Evolutionary conservation across 1,140 invertebrate genomes (phyloP).

Genomic region (Drosophila erecta): DNA sequence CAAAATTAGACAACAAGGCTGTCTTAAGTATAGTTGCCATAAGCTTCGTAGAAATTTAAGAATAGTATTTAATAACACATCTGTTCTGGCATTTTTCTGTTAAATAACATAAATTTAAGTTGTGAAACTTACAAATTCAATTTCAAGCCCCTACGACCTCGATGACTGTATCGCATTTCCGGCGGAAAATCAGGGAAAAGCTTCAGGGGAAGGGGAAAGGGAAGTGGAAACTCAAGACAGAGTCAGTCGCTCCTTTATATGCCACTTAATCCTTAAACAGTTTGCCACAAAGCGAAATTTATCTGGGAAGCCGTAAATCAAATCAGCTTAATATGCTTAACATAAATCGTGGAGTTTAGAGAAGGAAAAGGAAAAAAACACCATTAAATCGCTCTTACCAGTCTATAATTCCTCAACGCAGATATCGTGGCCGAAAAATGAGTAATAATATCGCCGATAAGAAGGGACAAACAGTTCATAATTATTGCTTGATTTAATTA

Average conservation of each 20-base stretch:
- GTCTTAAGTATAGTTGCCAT: background rate
- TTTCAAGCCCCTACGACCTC: conserved; percentile 57
- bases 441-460: conserved; percentile 26
- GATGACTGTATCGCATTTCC: conserved; percentile 17
- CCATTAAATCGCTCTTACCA: conserved; percentile 27
- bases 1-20: background rate
- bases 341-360: conserved; percentile 49
- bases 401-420: conserved; percentile 31
- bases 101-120: conserved; percentile 8
- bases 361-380: background rate
- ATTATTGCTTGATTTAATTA: conserved; percentile 57
- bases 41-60: background rate
- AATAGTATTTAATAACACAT: background rate
- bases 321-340: conserved; percentile 57
- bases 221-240: background rate
- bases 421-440: conserved; percentile 7
- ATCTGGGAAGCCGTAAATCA: conserved; percentile 61
- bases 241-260: conserved; percentile 16
- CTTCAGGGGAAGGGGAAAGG: background rate
- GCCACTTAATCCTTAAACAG: conserved; percentile 35
- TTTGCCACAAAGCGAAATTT: conserved; percentile 27
- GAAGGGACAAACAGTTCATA: conserved; percentile 28
- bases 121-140: conserved; percentile 55
- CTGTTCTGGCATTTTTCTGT: background rate
- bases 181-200: background rate